Base-by-base conservation (phyloP, 2,888 invertebrate species). In the Oegoconia quadripuncta region DNA sequence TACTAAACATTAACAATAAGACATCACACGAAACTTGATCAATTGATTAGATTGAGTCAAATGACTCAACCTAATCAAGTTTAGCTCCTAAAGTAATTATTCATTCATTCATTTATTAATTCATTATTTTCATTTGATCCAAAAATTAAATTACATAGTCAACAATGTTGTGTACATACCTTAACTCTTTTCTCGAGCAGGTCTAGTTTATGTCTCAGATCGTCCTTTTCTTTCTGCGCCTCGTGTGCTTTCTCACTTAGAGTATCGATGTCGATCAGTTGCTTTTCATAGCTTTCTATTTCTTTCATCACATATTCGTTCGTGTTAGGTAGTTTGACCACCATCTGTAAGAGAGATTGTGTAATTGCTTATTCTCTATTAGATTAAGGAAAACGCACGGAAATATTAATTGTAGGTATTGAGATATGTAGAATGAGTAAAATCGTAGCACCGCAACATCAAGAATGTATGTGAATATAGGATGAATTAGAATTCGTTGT, bases 231-330 rank as follows among this genome's bases (percentile, higher is more conserved):
- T 41, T 90, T 90, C 59, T 93, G 91, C 1, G 93, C 91, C 52
- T 92, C 92, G 27, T 91, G 88, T 1, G 93, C 91, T 54, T 93
- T 90, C 39, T 90, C 89, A 50, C 91, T 91, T 44, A 96, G 79
- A 20, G 90, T 92, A 49, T 95, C 93, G 23, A 96, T 92, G 58
- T 97, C 95, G 31, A 95, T 92, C 63, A 93, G 91, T 49, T 93
- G 92, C 41, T 91, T 91, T 49, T 93, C 91, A 89, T 95, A 96
- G 46, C 90, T 90, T 42, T 93, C 91, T 42, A 96, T 88, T 71
- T 96, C 95, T 45, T 76, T 86, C 40, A 90, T 80, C 7, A 94
- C 87, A 41, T 88, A 83, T 23, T 93, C 93, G 35, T 91, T 89
- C 46, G 90, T 88, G 13, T 89, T 89, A 6, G 92, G 90, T 33